Percentiles rank a stretch among this genome's conserved stretches.
phyloP scores from a whole-genome alignment of 1,140 invertebrate species.

The roundworm (Caenorhabditis elegans) region DNA sequence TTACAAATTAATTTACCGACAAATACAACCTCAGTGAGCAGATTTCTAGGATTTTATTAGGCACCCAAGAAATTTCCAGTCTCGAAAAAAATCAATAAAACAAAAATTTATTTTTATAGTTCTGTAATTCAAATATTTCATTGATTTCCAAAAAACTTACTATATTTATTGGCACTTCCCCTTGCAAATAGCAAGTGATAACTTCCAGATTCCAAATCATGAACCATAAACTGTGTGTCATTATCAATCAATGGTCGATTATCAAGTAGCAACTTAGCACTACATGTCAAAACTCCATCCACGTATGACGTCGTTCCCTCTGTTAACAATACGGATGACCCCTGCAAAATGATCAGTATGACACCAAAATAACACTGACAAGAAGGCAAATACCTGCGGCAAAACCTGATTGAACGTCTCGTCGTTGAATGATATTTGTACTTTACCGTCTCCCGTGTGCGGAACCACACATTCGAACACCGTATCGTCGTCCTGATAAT shows the following conservation, averaged over 20 bases:
- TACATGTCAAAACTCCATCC: slow-evolving; percentile 37
- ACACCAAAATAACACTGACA: background rate
- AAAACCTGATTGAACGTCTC: slow-evolving; percentile 43
- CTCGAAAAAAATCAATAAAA: too few species aligned
- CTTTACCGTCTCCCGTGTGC: slow-evolving; percentile 17
- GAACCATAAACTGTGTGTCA: slow-evolving; percentile 33
- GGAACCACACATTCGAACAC: slow-evolving; percentile 37
- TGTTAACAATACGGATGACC: slow-evolving; percentile 30
- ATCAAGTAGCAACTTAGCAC: slow-evolving; percentile 30
- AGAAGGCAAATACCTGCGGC: slow-evolving; percentile 40
- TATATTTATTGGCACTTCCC: slow-evolving; percentile 42
- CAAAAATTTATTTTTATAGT: too few species aligned
- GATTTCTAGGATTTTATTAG: too few species aligned
- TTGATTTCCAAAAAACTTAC: too few species aligned
- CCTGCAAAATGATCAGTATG: background rate
- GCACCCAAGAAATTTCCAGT: too few species aligned
- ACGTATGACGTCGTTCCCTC: slow-evolving; percentile 20
- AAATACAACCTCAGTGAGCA: too few species aligned
- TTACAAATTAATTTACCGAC: too few species aligned
- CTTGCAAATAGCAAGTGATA: slow-evolving; percentile 43
- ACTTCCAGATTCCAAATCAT: slow-evolving; percentile 35
- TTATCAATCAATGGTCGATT: slow-evolving; percentile 30
- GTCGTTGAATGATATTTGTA: slow-evolving; percentile 44
- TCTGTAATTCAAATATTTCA: too few species aligned
- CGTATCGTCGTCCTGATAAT: slow-evolving; percentile 43